A percentile compares a stretch with the other conserved stretches of the same genome.
These are phyloP conservation scores for Rhinophrynus dorsalis DNA, from an alignment of 2,797 vertebrate genomes.

Conservation along the genomic window DNA sequence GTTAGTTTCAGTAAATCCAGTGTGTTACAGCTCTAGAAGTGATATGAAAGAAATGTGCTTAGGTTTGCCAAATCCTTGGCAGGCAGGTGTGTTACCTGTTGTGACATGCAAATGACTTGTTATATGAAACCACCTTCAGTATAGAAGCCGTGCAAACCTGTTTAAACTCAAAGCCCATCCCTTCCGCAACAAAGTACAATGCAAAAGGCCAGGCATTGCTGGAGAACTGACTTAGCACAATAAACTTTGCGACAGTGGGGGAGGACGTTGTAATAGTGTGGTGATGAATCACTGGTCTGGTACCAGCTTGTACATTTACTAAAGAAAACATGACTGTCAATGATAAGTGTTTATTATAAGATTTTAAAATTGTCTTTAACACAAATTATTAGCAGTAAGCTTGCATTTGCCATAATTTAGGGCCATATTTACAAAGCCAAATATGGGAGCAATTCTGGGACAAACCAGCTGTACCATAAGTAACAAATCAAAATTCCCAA, in stretches of 20 bases:
- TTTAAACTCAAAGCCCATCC: conserved; percentile 54
- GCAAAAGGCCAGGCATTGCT: conserved; percentile 12
- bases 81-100: conserved; percentile 82
- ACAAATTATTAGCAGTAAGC: too few relatives aligned
- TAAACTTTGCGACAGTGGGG: neutral
- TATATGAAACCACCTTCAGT: conserved; percentile 58
- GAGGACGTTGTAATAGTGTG: conserved; percentile 12
- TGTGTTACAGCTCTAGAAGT: conserved; percentile 21
- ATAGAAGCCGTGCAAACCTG: conserved; percentile 52
- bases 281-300: neutral
- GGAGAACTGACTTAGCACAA: neutral
- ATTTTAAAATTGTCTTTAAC: too few relatives aligned
- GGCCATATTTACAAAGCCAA: too few relatives aligned
- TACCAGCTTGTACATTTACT: neutral
- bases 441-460: too few relatives aligned
- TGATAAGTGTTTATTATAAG: too few relatives aligned
- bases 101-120: conserved; percentile 75
- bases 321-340: neutral
- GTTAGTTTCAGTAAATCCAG: neutral
- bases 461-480: too few relatives aligned
- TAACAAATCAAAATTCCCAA: too few relatives aligned
- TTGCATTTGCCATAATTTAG: too few relatives aligned
- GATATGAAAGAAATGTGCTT: conserved; percentile 35
- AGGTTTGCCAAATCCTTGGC: conserved; percentile 51
- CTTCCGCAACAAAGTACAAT: conserved; percentile 19